These are phyloP conservation scores for Muntiacus reevesi DNA, from an alignment of 2,113 vertebrate genomes.

Conservation along the genomic window DNA sequence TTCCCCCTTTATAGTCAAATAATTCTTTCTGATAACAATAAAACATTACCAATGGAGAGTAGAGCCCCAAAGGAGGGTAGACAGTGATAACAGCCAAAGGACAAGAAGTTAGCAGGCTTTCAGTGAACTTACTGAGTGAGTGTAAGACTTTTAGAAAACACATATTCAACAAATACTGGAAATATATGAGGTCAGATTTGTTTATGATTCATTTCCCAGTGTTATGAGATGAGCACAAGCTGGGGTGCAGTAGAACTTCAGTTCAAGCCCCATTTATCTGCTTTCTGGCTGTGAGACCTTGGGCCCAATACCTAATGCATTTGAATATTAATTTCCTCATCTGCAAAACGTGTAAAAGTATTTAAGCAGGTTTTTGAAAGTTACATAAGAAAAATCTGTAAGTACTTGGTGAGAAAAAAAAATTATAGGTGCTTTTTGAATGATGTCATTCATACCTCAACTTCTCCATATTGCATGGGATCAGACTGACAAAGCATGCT, in stretches of 20 bases:
- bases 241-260: neutral
- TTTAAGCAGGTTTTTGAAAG: neutral
- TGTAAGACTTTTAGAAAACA: neutral
- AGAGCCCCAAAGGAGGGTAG: neutral
- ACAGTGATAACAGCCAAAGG: neutral
- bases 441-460: neutral
- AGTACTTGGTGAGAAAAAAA: neutral
- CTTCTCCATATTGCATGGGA: neutral
- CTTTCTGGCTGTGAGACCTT: neutral
- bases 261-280: neutral
- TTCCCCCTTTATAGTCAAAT: neutral
- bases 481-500: neutral
- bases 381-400: neutral
- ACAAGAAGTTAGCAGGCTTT: neutral
- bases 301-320: neutral
- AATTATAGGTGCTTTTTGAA: neutral
- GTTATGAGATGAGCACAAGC: neutral
- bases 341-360: neutral
- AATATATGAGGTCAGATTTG: neutral
- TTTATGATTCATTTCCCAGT: neutral
- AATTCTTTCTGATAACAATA: neutral
- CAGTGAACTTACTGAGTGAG: neutral
- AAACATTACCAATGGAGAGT: neutral
- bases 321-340: conserved; percentile 26
- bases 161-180: neutral